These are phyloP conservation scores for Baccha elongata DNA, from an alignment of 2,888 invertebrate genomes.

Conservation along the genomic window DNA sequence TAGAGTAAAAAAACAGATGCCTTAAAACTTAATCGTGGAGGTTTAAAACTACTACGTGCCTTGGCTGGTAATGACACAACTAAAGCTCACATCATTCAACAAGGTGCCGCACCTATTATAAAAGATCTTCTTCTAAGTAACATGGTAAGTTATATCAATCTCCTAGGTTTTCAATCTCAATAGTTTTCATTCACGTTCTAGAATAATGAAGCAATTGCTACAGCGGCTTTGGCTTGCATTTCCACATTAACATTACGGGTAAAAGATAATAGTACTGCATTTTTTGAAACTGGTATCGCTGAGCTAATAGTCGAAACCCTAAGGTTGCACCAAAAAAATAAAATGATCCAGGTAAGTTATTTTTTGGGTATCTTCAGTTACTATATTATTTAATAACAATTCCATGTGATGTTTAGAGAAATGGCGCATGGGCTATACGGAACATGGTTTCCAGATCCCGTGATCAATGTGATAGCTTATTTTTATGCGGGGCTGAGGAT, in stretches of 20 bases:
- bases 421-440: slow-evolving; percentile 93
- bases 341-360: slow-evolving; percentile 85
- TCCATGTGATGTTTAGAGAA: slow-evolving; percentile 84
- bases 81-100: slow-evolving; percentile 89
- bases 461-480: slow-evolving; percentile 87
- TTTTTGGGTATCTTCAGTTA: neutral
- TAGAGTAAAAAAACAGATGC: slow-evolving; percentile 77
- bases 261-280: slow-evolving; percentile 87
- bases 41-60: slow-evolving; percentile 88
- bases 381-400: neutral
- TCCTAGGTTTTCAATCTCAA: too few species aligned
- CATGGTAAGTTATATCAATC: slow-evolving; percentile 83
- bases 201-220: slow-evolving; percentile 84
- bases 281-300: slow-evolving; percentile 88
- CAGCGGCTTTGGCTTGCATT: slow-evolving; percentile 87
- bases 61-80: slow-evolving; percentile 94
- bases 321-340: slow-evolving; percentile 87
- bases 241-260: slow-evolving; percentile 90
- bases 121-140: slow-evolving; percentile 86
- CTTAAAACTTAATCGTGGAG: slow-evolving; percentile 80
- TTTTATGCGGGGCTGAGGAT: slow-evolving; percentile 87
- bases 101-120: slow-evolving; percentile 88
- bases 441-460: slow-evolving; percentile 92
- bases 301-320: slow-evolving; percentile 88
- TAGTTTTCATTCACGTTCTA: slow-evolving; percentile 77